Base-by-base conservation (phyloP, 2,888 invertebrate genomes). In the Acrobasis consociella region DNA sequence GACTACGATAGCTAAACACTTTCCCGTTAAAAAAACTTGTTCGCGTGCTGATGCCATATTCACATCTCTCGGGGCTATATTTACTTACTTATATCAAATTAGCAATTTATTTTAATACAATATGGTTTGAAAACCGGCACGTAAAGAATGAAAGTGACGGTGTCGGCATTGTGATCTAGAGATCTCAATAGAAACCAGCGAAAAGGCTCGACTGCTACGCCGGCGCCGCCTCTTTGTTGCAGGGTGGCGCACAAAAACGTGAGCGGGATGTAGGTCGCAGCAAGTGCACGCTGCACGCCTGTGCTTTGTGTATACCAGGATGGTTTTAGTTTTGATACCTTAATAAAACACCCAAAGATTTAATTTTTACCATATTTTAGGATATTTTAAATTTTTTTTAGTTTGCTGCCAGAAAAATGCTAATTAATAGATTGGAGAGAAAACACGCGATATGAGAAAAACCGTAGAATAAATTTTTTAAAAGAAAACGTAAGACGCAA, bases 111-210 rank as follows among this genome's bases (percentile, higher is more conserved):
- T 72, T 72, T 73, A 67, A 74, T 71, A 63, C 68, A 66, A 71
- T 71, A 79, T 79, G 80, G 80, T 75, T 72, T 70, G 70, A 69
- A 81, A 82, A 82, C 79, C 75, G 78, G 80, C 81, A 83, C 82
- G 82, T 75, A 73, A 73, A 74, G 70, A 86, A 87, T 78, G 90
- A 91, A 90, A 90, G 91, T 86, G 89, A 90, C 83, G 83, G 80
- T 83, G 85, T 84, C 79, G 86, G 86, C 87, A 88, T 89, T 87
- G 83, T 86, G 76, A 77, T 77, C 71, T 81, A 83, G 82, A 86
- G 85, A 86, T 85, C 83, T 85, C 82, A 80, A 85, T 88, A 87
- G 89, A 88, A 89, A 89, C 82, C 75, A 75, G 81, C 82, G 83
- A 84, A 88, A 86, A 86, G 81, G 75, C 82, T 75, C 73, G 77